phyloP scores from a whole-genome alignment of 2,797 vertebrate species.

The Pangasius larnaudii region DNA sequence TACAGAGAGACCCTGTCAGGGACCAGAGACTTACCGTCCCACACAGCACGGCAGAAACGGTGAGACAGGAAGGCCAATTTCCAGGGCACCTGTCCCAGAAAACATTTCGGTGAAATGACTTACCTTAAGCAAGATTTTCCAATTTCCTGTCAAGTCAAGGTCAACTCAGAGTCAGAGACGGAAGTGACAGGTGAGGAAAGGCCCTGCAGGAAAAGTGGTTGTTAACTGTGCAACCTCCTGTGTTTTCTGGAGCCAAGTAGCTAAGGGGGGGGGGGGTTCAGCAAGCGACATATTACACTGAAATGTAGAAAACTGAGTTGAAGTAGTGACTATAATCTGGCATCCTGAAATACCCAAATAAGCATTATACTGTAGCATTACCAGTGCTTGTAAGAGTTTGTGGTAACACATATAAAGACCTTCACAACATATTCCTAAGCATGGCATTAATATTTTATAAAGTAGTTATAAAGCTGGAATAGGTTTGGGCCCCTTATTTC shows the following conservation, averaged over 20 bases:
- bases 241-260: slow-evolving; percentile 11
- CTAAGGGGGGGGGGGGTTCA: not conserved
- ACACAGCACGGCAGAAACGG: slow-evolving; percentile 40
- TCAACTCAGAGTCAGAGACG: slow-evolving; percentile 34
- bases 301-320: not conserved
- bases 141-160: slow-evolving; percentile 38
- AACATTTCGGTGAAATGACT: slow-evolving; percentile 14
- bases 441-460: not conserved
- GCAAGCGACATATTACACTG: not conserved
- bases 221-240: slow-evolving; percentile 12
- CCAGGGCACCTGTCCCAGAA: slow-evolving; percentile 28
- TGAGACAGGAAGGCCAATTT: slow-evolving; percentile 18
- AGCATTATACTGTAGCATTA: not conserved
- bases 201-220: slow-evolving; percentile 3
- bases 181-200: slow-evolving; percentile 38
- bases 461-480: not conserved
- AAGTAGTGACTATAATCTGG: not conserved
- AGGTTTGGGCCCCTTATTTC: not conserved
- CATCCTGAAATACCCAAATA: not conserved
- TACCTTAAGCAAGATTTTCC: slow-evolving; percentile 33
- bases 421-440: not conserved
- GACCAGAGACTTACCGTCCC: slow-evolving; percentile 64
- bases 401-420: not conserved
- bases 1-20: slow-evolving; percentile 69
- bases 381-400: not conserved